Base-by-base conservation (phyloP, 2,888 invertebrate species). In the Hermaeophaga mercurialis region DNA sequence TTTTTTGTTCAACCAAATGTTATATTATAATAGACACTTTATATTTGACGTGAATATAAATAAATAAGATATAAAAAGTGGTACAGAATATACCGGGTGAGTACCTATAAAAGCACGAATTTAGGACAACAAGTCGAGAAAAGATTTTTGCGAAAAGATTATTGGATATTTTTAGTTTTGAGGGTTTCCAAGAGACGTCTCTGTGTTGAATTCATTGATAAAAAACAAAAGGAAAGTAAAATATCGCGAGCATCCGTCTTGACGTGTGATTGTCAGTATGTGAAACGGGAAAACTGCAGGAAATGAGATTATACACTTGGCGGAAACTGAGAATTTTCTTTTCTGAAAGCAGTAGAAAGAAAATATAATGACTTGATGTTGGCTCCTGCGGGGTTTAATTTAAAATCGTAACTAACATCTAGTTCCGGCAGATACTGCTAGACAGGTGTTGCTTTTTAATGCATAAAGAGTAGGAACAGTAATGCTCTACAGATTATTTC, bases 241-340 rank as follows among this genome's bases (percentile, higher is more conserved):
- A 39, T 39, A 39, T 19, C 12, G 18, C 39, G 18, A 39, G 39
- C 18, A 39, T 19, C 22, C 39, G 22, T 39, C 39, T 39, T 22
- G 39, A 39, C 39, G 39, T 19, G 39, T 39, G 39, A 39, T 39
- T 39, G 39, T 39, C 39, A 39, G 39, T 39, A 39, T 39, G 39
- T 39, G 39, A 39, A 39, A 39, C 39, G 39, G 19, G 39, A 39
- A 19, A 39, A 39, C 39, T 39, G n/a, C 19, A 39, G 39, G 39
- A 39, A 39, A 39, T 39, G 39, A 39, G 39, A 39, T 39, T 39
- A 39, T 39, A 39, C 39, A 39, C 39, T 39, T 22, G 39, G 39
- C 39, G 39, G 39, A 39, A 39, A 39, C 39, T 39, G 39, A 39
- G 39, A 39, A 39, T 39, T 39, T 39, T 39, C 39, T 39, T 39